phyloP scores from a whole-genome alignment of 2,113 vertebrate species.

The Syngnathus scovelli region DNA sequence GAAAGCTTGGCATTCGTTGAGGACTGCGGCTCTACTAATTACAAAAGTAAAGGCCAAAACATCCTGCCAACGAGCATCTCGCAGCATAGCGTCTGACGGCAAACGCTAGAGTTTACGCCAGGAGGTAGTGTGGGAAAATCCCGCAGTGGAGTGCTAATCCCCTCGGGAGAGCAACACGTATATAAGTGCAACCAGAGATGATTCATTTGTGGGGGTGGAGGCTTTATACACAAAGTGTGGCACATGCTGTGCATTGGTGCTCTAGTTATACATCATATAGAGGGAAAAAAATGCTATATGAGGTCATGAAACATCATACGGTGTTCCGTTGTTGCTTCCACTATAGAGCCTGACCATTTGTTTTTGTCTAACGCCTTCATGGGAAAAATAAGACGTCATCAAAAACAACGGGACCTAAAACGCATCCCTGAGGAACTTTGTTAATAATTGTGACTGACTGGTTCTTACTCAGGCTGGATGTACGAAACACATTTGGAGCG shows the following conservation, averaged over 20 bases:
- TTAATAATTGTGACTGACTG: not conserved
- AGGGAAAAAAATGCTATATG: not conserved
- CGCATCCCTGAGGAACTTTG: not conserved
- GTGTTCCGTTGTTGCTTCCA: not conserved
- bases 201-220: conserved; percentile 28
- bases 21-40: not conserved
- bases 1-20: not conserved
- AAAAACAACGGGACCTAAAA: not conserved
- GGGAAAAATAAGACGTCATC: not conserved
- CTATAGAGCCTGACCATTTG: not conserved
- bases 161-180: conserved; percentile 26
- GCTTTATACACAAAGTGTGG: not conserved
- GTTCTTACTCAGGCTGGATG: not conserved
- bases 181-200: conserved; percentile 18
- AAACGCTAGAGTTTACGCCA: conserved; percentile 29
- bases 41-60: not conserved
- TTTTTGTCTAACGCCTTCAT: not conserved
- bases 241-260: not conserved
- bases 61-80: conserved; percentile 6
- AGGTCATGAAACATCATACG: not conserved
- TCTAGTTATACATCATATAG: conserved; percentile 17
- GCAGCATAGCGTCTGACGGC: conserved; percentile 33
- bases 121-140: conserved; percentile 51
- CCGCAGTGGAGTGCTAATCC: conserved; percentile 49
- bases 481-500: too few species aligned